These are phyloP conservation scores for Rhyacichthys aspro DNA, from an alignment of 2,797 vertebrate genomes.

Conservation along the genomic window DNA sequence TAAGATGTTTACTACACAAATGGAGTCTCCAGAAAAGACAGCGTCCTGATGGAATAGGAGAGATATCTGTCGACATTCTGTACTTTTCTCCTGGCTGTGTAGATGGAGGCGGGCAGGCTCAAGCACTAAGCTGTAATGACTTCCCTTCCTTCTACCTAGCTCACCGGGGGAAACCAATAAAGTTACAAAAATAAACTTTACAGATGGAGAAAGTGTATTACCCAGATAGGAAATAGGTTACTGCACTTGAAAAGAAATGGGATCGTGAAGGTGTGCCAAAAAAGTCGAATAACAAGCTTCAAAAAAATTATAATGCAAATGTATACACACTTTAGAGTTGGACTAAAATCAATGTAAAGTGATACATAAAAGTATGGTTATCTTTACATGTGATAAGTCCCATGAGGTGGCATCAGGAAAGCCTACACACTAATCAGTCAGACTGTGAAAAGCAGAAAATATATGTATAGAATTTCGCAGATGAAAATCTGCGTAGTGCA, in stretches of 20 bases:
- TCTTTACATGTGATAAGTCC: conserved; percentile 35
- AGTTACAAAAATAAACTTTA: conserved; percentile 74
- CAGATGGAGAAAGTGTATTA: conserved; percentile 71
- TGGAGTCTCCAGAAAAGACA: conserved; percentile 70
- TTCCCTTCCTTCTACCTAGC: conserved; percentile 73
- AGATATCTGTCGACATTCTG: conserved; percentile 75
- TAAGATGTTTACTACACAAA: conserved; percentile 81
- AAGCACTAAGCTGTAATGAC: conserved; percentile 77
- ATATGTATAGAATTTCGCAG: conserved; percentile 32
- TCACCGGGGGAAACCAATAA: conserved; percentile 70
- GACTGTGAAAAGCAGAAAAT: conserved; percentile 43
- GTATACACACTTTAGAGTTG: conserved; percentile 50
- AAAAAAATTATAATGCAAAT: conserved; percentile 38
- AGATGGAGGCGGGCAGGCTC: conserved; percentile 61
- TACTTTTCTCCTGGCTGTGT: conserved; percentile 65
- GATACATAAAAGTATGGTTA: conserved; percentile 50
- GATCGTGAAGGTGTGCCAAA: conserved; percentile 36
- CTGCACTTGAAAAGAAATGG: conserved; percentile 58
- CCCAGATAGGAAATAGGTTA: conserved; percentile 71
- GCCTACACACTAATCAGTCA: conserved; percentile 36
- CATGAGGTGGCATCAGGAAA: conserved; percentile 38
- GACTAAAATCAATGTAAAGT: conserved; percentile 46
- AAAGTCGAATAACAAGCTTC: conserved; percentile 20
- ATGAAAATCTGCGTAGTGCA: conserved; percentile 6
- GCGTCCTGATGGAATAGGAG: conserved; percentile 72